Base-by-base conservation (phyloP, 2,113 vertebrate species). In the Jaculus jaculus region DNA sequence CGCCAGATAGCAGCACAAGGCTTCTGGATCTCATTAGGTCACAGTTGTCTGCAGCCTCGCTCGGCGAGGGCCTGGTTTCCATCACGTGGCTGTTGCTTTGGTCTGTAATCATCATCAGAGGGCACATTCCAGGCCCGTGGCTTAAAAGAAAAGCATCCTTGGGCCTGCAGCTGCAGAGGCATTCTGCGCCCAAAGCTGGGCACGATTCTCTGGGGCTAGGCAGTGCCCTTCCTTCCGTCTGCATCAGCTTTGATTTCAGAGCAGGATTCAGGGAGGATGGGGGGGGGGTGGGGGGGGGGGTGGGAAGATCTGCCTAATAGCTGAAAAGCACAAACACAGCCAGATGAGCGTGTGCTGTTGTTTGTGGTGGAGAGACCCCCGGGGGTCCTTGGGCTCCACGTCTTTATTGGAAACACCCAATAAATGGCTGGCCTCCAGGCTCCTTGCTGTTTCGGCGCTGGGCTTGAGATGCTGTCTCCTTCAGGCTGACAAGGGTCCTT, bases 11-110 rank as follows among this genome's bases (percentile, higher is more conserved):
- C 10, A 0, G 0, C 12, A n/a, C 74, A 37, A n/a, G n/a, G 4
- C 72, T 83, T 84, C 96, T 97, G 95, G 95, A 84, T 80, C 87
- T 94, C 84, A 82, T 96, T 93, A 96, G 68, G 65, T 34, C 2
- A 26, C 88, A 73, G 93, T 85, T 96, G 86, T 66, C 58, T 3
- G 4, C 54, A 73, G 94, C 75, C 94, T 42, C 83, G 85, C 81
- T 73, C 21, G 65, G 72, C 0, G 3, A 4, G 58, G 80, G 92
- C 81, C 95, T 95, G 94, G 54, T 79, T 94, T 84, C 87, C 54
- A 91, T 95, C 87, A 81, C 80, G 82, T 15, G 23, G 65, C 75
- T 75, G 95, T 87, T 78, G 92, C 84, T 66, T 89, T 0, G 5
- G 65, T 81, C 73, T 30, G 51, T 58, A 61, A 75, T 87, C 85